These are phyloP conservation scores for Eidolon helvum DNA, from an alignment of 2,113 vertebrate genomes.

Conservation along the genomic window DNA sequence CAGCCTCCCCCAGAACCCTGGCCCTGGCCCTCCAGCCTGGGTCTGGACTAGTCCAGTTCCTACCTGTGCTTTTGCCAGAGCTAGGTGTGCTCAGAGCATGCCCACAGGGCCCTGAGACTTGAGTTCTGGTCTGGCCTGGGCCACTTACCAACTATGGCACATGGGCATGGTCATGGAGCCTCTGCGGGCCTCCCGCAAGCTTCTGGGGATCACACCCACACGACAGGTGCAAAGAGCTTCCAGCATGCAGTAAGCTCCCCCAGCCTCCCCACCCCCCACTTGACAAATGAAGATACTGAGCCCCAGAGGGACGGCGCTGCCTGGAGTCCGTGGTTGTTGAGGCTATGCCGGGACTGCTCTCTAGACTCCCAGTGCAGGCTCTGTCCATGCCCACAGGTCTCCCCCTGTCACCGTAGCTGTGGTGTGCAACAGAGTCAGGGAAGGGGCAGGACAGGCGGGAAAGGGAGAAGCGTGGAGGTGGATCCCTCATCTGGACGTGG, in stretches of 20 bases:
- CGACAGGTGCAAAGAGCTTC: background rate
- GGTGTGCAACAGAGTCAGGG: background rate
- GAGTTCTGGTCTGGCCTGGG: background rate
- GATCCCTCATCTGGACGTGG: background rate
- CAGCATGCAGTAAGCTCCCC: too few species aligned
- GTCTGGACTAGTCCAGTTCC: background rate
- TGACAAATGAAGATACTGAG: background rate
- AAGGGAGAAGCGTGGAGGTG: background rate
- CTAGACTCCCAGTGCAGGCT: too few species aligned
- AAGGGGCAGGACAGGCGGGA: background rate
- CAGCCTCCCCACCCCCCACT: accelerated
- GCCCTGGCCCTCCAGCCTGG: background rate
- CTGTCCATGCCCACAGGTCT: too few species aligned
- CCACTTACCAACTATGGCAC: background rate
- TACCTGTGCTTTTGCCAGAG: background rate
- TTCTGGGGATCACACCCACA: background rate
- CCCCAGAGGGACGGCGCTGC: background rate
- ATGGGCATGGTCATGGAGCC: background rate
- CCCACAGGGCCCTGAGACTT: background rate
- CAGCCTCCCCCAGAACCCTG: background rate
- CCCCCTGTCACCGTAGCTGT: background rate
- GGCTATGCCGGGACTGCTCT: background rate
- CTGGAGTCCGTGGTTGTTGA: background rate
- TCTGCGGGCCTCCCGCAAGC: background rate
- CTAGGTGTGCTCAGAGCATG: background rate